These are phyloP conservation scores for Cyprinodon variegatus DNA, from an alignment of 2,113 vertebrate species.

Conservation along the genomic window DNA sequence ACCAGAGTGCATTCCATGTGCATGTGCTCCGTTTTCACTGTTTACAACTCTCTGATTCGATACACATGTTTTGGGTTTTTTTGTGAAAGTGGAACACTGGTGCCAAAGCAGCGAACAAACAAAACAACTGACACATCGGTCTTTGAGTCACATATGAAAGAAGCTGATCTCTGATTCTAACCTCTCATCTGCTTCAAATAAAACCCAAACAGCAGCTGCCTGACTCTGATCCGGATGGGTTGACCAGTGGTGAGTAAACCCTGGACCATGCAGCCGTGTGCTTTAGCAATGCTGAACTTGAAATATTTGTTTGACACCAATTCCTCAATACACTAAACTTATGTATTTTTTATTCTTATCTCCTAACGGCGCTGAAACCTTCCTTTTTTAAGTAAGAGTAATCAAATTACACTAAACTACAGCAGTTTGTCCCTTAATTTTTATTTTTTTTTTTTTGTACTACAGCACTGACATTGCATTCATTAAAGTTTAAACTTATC, in stretches of 20 bases:
- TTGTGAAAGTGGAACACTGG: slow-evolving; percentile 56
- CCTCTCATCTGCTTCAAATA: slow-evolving; percentile 6
- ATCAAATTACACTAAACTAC: no score
- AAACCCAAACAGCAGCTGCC: slow-evolving; percentile 14
- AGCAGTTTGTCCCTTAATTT: no score
- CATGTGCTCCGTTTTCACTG: slow-evolving; percentile 32
- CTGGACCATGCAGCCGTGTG: background rate
- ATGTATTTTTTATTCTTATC: no score
- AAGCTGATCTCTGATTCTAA: slow-evolving; percentile 28
- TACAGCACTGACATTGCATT: no score
- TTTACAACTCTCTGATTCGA: slow-evolving; percentile 45
- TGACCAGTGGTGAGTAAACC: slow-evolving; percentile 30
- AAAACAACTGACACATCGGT: slow-evolving; percentile 47
- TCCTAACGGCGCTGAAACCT: no score
- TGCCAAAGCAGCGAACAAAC: slow-evolving; percentile 64
- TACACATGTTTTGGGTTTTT: slow-evolving; percentile 49
- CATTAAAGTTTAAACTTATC: no score
- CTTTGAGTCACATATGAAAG: slow-evolving; percentile 42
- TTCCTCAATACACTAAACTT: background rate
- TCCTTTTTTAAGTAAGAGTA: no score
- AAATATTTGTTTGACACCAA: background rate
- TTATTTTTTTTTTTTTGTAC: no score
- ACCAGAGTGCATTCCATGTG: slow-evolving; percentile 38
- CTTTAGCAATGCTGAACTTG: background rate
- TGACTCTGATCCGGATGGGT: background rate